Evolutionary conservation across 2,888 invertebrate genomes (phyloP).

Genomic region (Philonicus albiceps): DNA sequence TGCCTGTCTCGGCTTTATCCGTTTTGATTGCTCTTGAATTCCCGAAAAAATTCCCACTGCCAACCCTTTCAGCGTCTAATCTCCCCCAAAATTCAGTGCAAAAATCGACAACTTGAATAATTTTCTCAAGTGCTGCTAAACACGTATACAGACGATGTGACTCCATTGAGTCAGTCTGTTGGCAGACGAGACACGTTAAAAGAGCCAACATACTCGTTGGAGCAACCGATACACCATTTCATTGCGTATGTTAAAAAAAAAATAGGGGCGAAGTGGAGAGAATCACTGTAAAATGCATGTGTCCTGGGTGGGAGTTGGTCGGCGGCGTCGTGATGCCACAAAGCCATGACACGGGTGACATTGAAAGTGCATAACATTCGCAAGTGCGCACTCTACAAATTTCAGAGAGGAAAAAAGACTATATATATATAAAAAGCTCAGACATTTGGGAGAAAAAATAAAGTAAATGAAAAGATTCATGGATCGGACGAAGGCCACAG

Average conservation of each 20-base stretch:
- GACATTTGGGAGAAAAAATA: background rate
- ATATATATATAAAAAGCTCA: background rate
- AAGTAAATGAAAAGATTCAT: background rate
- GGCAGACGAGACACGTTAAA: background rate
- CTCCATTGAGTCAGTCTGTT: background rate
- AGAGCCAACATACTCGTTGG: background rate
- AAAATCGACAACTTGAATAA: background rate
- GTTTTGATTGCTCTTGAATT: background rate
- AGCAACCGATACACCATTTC: background rate
- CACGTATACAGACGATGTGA: background rate
- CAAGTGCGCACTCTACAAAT: background rate
- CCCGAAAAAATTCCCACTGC: background rate
- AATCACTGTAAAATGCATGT: background rate
- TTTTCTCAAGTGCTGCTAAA: background rate
- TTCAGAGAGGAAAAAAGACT: background rate
- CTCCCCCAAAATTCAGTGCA: background rate
- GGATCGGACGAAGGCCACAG: background rate
- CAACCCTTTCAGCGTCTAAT: background rate
- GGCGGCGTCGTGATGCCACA: background rate
- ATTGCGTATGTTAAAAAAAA: background rate
- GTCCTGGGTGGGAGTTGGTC: background rate
- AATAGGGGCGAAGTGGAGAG: background rate
- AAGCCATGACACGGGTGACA: background rate
- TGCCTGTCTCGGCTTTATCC: background rate
- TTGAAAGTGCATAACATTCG: conserved; percentile 1